phyloP scores from a whole-genome alignment of 2,113 vertebrate genomes.

The Brachyhypopomus gauderio region DNA sequence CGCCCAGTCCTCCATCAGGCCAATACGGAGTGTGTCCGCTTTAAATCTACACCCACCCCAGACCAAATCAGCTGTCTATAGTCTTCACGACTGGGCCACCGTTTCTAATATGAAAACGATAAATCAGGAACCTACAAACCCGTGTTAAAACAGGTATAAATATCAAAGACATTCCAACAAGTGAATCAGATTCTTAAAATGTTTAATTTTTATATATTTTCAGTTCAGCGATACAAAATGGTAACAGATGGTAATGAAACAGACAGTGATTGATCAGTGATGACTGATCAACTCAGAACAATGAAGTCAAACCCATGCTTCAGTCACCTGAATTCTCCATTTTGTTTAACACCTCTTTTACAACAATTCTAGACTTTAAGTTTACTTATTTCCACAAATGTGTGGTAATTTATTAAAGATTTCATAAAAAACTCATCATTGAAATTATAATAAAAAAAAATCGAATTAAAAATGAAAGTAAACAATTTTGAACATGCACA shows the following conservation, averaged over 20 bases:
- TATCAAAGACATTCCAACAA: neutral
- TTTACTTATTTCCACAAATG: conserved; percentile 43
- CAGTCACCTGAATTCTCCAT: conserved; percentile 5
- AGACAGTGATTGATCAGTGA: conserved; percentile 28
- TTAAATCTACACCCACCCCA: neutral
- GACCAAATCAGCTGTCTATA: too few species aligned
- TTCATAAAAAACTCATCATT: conserved; percentile 81
- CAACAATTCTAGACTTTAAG: conserved; percentile 50
- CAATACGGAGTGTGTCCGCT: conserved; percentile 58
- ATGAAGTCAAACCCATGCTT: conserved; percentile 14
- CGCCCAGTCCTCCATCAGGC: conserved; percentile 57
- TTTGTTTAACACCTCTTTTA: conserved; percentile 62
- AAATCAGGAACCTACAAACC: neutral
- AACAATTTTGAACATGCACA: conserved; percentile 84
- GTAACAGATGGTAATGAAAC: conserved; percentile 90
- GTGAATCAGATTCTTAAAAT: neutral
- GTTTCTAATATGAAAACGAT: neutral
- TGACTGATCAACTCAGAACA: conserved; percentile 29
- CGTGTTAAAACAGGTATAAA: neutral
- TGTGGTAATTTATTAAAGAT: conserved; percentile 77
- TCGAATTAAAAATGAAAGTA: conserved; percentile 73
- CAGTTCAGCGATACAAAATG: conserved; percentile 91
- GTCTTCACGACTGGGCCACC: too few species aligned
- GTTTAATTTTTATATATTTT: conserved; percentile 67
- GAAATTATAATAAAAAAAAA: conserved; percentile 69